Base-by-base conservation (phyloP, 2,888 invertebrate genomes). In the Matsumyia berberina region DNA sequence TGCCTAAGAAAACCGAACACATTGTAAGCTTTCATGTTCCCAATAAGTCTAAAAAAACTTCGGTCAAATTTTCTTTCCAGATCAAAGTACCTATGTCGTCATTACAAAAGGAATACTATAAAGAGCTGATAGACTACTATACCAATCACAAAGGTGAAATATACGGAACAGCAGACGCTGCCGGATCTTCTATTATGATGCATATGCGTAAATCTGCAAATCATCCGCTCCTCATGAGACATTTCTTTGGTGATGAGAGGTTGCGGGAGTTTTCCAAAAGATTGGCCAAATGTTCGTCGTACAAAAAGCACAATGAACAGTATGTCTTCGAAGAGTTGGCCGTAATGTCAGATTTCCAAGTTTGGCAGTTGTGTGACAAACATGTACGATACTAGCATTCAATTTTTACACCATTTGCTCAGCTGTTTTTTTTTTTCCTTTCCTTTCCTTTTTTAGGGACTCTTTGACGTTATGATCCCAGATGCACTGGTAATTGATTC, bases 171-270 rank as follows among this genome's bases (percentile, higher is more conserved):
- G 92, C 91, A 1, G 94, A 94, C 33, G 93, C 94, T 78, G 94
- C 93, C 77, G 95, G 95, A 58, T 94, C 95, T 90, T 94, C 95
- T 0, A 96, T 97, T 93, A 95, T 98, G 95, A 98, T 98, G 95
- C 96, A 98, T 90, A 94, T 99, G 92, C 93, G 99, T 1, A 98
- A 98, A 91, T 93, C 97, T 19, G 97, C 98, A 39, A 99, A 99
- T 92, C 99, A 99, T 92, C 98, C 98, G 0, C 92, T 98, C 8
- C 93, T 99, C 0, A 92, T 97, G 86, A 94, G 98, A n/a, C 88
- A 91, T 89, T 94, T 96, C 91, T 97, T 96, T 89, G 93, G 93
- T 49, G 94, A 96, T 83, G 92, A 93, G 0, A 93, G 93, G 87
- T 90, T 95, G 49, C 91, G 93, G 74, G 92, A 93, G 86, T 96